These are phyloP conservation scores for Fratercula arctica DNA, from an alignment of 2,797 vertebrate genomes.

Conservation along the genomic window DNA sequence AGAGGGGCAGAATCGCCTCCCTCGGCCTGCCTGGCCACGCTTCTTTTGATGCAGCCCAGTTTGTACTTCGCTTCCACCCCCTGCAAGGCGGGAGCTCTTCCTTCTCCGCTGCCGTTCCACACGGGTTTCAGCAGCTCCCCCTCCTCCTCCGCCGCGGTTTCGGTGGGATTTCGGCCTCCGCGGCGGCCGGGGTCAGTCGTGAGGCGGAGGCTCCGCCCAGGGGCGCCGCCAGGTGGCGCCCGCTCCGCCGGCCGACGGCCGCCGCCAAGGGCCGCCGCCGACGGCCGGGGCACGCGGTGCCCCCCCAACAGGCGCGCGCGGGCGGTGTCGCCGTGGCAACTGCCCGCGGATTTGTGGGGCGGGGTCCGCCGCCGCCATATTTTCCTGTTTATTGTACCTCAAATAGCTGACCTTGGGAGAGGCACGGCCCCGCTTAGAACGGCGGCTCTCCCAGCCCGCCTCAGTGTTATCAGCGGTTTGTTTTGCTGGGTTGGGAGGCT, in stretches of 20 bases:
- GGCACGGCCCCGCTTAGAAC: not conserved
- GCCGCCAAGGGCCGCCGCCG: no score
- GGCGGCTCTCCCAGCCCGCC: not conserved
- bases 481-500: constrained; percentile 36
- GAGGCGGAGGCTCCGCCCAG: not conserved
- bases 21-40: not conserved
- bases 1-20: not conserved
- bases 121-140: not conserved
- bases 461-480: constrained; percentile 27
- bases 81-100: fast-evolving
- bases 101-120: fast-evolving
- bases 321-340: not conserved
- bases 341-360: not conserved
- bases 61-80: fast-evolving
- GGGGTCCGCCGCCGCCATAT: not conserved
- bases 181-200: fast-evolving
- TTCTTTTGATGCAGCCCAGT: not conserved
- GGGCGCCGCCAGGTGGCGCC: not conserved
- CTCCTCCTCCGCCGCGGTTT: not conserved
- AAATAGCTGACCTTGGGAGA: constrained; percentile 55
- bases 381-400: constrained; percentile 34
- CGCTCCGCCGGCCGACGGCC: not conserved
- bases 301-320: not conserved
- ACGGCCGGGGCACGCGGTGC: not conserved
- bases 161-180: fast-evolving